A percentile compares a stretch with the other conserved stretches of the same genome.
phyloP scores from a whole-genome alignment of 2,113 vertebrate genomes.

The Callipepla californica region DNA sequence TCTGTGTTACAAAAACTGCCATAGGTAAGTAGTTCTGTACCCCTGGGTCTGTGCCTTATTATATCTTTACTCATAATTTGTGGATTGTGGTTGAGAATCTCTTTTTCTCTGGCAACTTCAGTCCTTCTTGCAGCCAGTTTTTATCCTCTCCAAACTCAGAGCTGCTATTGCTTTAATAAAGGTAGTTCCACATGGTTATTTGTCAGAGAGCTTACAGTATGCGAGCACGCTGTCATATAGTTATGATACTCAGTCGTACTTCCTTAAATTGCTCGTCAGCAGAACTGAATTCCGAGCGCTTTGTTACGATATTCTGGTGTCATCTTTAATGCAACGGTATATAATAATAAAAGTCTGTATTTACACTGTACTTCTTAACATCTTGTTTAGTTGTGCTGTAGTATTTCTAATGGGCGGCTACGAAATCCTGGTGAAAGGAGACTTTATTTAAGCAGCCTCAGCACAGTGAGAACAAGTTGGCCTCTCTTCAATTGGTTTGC shows the following conservation, averaged over 20 bases:
- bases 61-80: accelerated
- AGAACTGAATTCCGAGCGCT: not conserved
- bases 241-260: too few relatives aligned
- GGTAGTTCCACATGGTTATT: accelerated
- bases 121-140: not conserved
- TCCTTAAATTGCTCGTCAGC: too few relatives aligned
- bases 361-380: not conserved
- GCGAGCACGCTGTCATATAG: not conserved
- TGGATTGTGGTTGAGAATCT: not conserved
- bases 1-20: not conserved
- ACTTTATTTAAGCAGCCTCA: not conserved
- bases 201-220: not conserved
- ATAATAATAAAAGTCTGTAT: accelerated
- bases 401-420: not conserved
- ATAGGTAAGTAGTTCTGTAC: not conserved
- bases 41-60: accelerated
- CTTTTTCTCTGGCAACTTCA: accelerated
- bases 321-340: not conserved
- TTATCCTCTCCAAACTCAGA: not conserved
- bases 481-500: not conserved
- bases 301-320: not conserved
- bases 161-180: not conserved
- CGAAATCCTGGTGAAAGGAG: not conserved
- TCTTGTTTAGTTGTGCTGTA: not conserved
- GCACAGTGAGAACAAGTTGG: not conserved